Base-by-base conservation (phyloP, 1,140 invertebrate genomes). In the Scylla paramamosain region DNA sequence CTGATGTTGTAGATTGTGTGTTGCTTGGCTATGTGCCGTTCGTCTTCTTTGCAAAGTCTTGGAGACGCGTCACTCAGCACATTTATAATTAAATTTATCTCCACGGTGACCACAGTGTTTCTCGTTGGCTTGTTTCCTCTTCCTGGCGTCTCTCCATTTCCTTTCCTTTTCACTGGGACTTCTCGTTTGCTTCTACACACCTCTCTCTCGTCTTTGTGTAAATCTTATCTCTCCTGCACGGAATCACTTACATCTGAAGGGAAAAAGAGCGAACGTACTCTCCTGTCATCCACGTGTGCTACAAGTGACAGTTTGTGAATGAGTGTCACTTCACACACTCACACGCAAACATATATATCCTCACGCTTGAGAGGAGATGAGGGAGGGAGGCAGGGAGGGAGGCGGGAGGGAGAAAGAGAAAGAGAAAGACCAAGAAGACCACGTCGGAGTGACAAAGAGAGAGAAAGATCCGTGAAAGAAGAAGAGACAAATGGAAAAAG, bases 81-180 rank as follows among this genome's bases (percentile, higher is more conserved):
- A 77, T n/a, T 77, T 77, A 77, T 77, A n/a, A 77, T 59, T 59
- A 59, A 59, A 59, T 59, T 20, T 77, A 77, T 77, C 67, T 77
- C 25, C 12, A 59, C 52, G 67, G 16, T 20, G 25, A 77, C 67
- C 67, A 77, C 2, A 77, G 6, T 77, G 67, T n/a, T n/a, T 77
- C 8, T n/a, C 67, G 8, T 59, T 59, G 10, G 16, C 52, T 59
- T 59, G 16, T 77, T 7, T 25, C 67, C 20, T 77, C n/a, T 77
- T n/a, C n/a, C 8, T n/a, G 20, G 12, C 67, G 8, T 77, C n/a
- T 77, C 67, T 77, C n/a, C 25, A 77, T n/a, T 16, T 77, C 20
- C 25, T 20, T 77, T n/a, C 25, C 20, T 25, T n/a, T 77, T 20
- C 67, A 77, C 10, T 20, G 16, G 16, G 3, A 59, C 52, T 59